Evolutionary conservation across 2,888 invertebrate species (phyloP).

Genomic region (Nemotelus nigrinus): DNA sequence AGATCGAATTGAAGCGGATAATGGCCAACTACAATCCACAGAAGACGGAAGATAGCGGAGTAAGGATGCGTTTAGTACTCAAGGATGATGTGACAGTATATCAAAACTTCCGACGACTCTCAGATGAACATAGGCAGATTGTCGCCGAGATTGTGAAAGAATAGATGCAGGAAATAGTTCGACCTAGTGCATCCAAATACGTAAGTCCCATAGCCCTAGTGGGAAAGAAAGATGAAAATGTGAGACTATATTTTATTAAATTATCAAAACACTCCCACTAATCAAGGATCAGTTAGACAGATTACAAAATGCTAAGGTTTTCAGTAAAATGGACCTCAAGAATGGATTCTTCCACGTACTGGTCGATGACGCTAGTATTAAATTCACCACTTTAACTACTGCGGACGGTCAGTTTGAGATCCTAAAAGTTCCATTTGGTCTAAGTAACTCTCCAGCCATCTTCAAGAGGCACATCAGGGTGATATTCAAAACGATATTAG

Average conservation of each 20-base stretch:
- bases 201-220: slow-evolving; percentile 48
- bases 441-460: slow-evolving; percentile 58
- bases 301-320: slow-evolving; percentile 47
- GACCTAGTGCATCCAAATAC: slow-evolving; percentile 55
- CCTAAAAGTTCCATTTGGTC: slow-evolving; percentile 59
- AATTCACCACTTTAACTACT: too few species aligned
- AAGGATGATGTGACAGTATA: slow-evolving; percentile 25
- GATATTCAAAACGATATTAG: too few species aligned
- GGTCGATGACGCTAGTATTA: slow-evolving; percentile 45
- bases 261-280: slow-evolving; percentile 57
- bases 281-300: slow-evolving; percentile 60
- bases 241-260: slow-evolving; percentile 56
- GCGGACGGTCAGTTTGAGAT: too few species aligned
- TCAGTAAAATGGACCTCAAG: slow-evolving; percentile 8
- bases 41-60: slow-evolving; percentile 6
- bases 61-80: slow-evolving; percentile 25
- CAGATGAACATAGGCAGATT: slow-evolving; percentile 3
- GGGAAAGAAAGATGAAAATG: not conserved
- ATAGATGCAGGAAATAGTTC: slow-evolving; percentile 56
- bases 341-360: not conserved
- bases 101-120: not conserved
- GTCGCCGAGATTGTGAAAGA: slow-evolving; percentile 24
- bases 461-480: slow-evolving; percentile 54
- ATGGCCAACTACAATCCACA: not conserved
- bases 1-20: too few species aligned